A percentile compares a stretch with the other conserved stretches of the same genome.
Evolutionary conservation across 30 jellyfish, hydroid and myxozoan species (phyloP).

Genomic region (Aurelia aurita): DNA sequence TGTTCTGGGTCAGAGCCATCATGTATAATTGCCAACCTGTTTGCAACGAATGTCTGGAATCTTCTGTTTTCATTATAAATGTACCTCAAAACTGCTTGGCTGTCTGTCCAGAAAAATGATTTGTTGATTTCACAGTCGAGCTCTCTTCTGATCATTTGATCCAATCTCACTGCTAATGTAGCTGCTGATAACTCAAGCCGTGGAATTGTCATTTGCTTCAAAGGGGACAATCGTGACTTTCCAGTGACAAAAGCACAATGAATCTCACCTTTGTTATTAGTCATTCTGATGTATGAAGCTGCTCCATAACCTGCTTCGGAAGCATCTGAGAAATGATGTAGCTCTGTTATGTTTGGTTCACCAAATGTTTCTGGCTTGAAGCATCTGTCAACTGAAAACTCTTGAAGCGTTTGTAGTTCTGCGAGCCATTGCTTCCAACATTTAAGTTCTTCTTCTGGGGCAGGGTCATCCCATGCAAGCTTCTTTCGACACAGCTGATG

Average conservation of each 20-base stretch:
- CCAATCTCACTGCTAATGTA: constrained; percentile 27
- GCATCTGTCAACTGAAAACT: no score
- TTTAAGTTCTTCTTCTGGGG: constrained; percentile 7
- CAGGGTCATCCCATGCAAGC: constrained; percentile 43
- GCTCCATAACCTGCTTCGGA: constrained; percentile 53
- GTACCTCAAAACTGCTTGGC: constrained; percentile 52
- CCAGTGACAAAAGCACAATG: constrained; percentile 52
- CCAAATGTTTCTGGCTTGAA: no score
- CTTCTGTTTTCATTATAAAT: constrained; percentile 35
- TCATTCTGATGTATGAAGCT: constrained; percentile 19
- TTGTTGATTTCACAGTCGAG: constrained; percentile 3
- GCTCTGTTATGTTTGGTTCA: neutral
- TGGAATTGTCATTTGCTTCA: constrained; percentile 37
- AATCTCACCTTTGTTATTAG: constrained; percentile 5
- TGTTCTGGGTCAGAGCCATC: constrained; percentile 70
- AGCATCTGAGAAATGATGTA: constrained; percentile 60
- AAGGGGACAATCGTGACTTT: constrained; percentile 50
- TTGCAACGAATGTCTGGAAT: constrained; percentile 48
- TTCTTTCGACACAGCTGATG: constrained; percentile 23
- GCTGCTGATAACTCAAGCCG: constrained; percentile 55
- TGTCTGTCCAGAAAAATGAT: constrained; percentile 62
- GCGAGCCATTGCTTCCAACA: constrained; percentile 35
- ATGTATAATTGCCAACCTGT: constrained; percentile 54
- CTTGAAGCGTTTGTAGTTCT: constrained; percentile 11
- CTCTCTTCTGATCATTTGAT: constrained; percentile 26